phyloP scores from a whole-genome alignment of 2,113 vertebrate genomes.

The Coturnix japonica region DNA sequence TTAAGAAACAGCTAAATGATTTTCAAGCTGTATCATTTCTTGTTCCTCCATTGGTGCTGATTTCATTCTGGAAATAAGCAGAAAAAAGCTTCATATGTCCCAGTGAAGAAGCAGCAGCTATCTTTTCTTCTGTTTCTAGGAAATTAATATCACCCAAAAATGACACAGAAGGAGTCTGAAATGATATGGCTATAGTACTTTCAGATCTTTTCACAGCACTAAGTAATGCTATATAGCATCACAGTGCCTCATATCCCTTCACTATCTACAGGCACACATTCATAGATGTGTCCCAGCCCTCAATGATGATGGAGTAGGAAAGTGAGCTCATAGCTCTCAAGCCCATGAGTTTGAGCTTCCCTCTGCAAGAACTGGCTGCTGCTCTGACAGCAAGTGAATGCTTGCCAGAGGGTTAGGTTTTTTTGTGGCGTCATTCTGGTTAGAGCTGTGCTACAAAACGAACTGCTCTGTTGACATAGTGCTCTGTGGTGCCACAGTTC shows the following conservation, averaged over 20 bases:
- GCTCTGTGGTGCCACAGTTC: not conserved
- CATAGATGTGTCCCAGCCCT: not conserved
- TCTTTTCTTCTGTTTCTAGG: not conserved
- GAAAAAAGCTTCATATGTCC: not conserved
- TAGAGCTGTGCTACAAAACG: not conserved
- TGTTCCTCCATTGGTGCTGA: not conserved
- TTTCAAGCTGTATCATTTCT: not conserved
- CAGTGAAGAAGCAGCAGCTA: not conserved
- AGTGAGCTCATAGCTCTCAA: not conserved
- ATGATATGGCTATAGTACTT: not conserved
- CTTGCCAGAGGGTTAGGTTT: not conserved
- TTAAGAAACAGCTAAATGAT: not conserved
- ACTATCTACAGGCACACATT: not conserved
- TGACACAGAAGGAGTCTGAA: not conserved
- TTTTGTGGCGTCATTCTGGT: too few relatives aligned
- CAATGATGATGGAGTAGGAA: accelerated
- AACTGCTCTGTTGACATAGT: not conserved
- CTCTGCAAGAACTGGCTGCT: not conserved
- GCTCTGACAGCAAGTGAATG: accelerated
- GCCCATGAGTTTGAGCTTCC: accelerated
- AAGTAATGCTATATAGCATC: not conserved
- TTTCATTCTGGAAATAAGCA: not conserved
- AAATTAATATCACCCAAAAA: not conserved
- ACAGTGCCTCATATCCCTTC: not conserved
- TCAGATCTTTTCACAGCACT: not conserved